Evolutionary conservation across 2,113 vertebrate species (phyloP).

Genomic region (Lampris incognitus): DNA sequence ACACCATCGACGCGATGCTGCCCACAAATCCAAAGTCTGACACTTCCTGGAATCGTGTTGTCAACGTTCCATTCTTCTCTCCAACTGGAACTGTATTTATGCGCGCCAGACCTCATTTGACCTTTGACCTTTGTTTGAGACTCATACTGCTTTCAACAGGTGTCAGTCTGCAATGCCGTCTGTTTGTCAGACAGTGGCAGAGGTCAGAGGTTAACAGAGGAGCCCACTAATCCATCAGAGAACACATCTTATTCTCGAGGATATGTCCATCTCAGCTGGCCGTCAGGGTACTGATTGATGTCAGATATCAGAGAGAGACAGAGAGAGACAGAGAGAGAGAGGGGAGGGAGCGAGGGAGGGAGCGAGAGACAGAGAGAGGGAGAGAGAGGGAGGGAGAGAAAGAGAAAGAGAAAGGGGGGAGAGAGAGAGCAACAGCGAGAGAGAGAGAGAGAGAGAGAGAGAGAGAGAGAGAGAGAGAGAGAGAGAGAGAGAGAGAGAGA

Average conservation of each 20-base stretch:
- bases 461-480: constrained; percentile 1
- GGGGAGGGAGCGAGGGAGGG: too few species aligned
- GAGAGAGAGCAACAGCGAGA: not conserved
- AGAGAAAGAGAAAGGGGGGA: constrained; percentile 24
- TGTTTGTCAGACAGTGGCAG: constrained; percentile 42
- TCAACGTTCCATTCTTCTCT: constrained; percentile 39
- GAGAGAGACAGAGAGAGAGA: too few species aligned
- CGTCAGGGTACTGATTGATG: too few species aligned
- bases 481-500: not conserved
- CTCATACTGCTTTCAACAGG: constrained; percentile 53
- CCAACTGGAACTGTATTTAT: constrained; percentile 26
- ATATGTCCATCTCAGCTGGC: too few species aligned
- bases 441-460: not conserved
- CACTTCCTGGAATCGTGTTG: constrained; percentile 18
- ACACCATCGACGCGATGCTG: constrained; percentile 15
- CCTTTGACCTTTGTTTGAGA: constrained; percentile 31
- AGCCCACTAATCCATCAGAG: not conserved
- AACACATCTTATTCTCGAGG: too few species aligned
- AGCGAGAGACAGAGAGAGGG: constrained; percentile 25
- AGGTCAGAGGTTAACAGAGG: constrained; percentile 28
- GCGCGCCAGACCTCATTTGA: constrained; percentile 57
- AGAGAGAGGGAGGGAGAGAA: constrained; percentile 26
- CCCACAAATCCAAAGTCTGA: not conserved
- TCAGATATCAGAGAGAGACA: too few species aligned
- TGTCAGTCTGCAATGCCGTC: constrained; percentile 31